Conservation (phyloP, 2,113 vertebrate genomes). For the Saccopteryx bilineata region DNA sequence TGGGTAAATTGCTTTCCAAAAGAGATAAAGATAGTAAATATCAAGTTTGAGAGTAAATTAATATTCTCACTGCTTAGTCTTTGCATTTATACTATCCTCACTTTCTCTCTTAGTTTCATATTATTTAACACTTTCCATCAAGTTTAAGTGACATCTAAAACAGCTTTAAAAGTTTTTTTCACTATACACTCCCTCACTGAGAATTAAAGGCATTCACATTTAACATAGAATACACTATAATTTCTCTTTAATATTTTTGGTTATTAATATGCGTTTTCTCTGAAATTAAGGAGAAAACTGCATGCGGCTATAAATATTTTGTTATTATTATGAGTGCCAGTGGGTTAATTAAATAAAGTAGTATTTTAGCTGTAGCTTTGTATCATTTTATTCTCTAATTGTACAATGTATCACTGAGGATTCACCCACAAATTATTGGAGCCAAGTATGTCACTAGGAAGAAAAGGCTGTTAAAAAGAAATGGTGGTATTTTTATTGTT, state of each 20-base stretch:
- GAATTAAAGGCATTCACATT: not conserved
- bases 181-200: not conserved
- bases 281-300: constrained; percentile 33
- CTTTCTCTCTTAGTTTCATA: not conserved
- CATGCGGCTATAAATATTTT: not conserved
- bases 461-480: constrained; percentile 68
- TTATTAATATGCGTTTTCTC: not conserved
- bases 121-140: not conserved
- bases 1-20: not conserved
- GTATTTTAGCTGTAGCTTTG: not conserved
- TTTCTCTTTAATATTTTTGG: not conserved
- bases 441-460: not conserved
- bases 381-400: not conserved
- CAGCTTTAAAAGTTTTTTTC: not conserved
- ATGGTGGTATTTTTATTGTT: constrained; percentile 43
- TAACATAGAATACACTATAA: constrained; percentile 3
- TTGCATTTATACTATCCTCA: not conserved
- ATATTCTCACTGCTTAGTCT: not conserved
- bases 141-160: not conserved
- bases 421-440: constrained; percentile 17
- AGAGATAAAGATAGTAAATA: not conserved
- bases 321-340: not conserved
- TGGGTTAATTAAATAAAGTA: not conserved
- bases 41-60: not conserved
- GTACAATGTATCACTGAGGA: not conserved